These are phyloP conservation scores for Amphilophus citrinellus DNA, from an alignment of 2,113 vertebrate genomes.

Conservation along the genomic window DNA sequence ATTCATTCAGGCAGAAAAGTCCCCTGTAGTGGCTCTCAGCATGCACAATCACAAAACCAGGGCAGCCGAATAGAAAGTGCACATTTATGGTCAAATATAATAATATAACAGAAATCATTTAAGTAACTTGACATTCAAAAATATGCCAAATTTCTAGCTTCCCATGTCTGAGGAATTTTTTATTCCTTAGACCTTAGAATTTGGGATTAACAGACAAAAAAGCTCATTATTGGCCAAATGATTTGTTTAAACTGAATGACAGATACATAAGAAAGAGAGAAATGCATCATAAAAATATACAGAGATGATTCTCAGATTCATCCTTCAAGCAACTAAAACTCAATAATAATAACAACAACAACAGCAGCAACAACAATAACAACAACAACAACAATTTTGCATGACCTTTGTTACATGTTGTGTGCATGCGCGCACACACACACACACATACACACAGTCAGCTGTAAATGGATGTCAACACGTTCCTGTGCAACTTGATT, in stretches of 20 bases:
- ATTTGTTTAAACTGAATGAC: neutral
- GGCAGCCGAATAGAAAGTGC: neutral
- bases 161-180: neutral
- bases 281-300: too few relatives aligned
- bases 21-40: neutral
- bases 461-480: neutral
- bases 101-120: neutral
- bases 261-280: neutral
- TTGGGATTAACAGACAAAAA: neutral
- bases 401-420: neutral
- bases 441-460: neutral
- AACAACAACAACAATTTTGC: neutral
- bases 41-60: neutral
- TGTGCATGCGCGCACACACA: neutral
- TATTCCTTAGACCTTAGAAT: neutral
- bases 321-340: neutral
- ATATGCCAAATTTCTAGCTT: neutral
- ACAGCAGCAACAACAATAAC: too few relatives aligned
- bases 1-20: neutral
- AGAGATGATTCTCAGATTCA: too few relatives aligned
- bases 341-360: neutral
- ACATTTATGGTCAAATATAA: neutral
- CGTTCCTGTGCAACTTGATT: constrained; percentile 16
- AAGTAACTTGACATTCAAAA: neutral
- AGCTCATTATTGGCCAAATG: neutral